phyloP scores from a whole-genome alignment of 2,797 vertebrate species.

The Lophius americanus region DNA sequence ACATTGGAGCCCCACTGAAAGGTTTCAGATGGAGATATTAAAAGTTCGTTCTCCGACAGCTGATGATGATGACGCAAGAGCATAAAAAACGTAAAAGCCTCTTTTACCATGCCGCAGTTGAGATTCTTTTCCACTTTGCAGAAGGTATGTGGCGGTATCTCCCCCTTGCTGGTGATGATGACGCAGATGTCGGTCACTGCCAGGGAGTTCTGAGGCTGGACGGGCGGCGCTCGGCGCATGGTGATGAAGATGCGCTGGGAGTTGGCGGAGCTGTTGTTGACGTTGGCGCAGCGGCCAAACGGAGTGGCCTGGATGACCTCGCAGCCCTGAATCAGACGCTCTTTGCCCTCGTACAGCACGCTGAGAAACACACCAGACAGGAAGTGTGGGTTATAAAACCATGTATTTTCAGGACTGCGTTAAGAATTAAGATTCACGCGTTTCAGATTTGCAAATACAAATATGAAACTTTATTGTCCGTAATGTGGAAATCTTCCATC shows the following conservation, averaged over 20 bases:
- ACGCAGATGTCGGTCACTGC: constrained; percentile 97
- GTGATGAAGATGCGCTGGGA: constrained; percentile 98
- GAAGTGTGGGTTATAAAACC: too few species aligned
- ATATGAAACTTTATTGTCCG: too few species aligned
- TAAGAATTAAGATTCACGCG: too few species aligned
- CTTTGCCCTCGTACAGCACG: constrained; percentile 96
- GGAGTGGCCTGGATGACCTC: constrained; percentile 96
- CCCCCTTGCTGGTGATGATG: constrained; percentile 95
- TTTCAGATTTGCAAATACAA: too few species aligned
- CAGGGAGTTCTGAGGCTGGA: constrained; percentile 93
- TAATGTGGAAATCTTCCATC: too few species aligned
- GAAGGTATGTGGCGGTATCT: constrained; percentile 96
- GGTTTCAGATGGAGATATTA: constrained; percentile 3
- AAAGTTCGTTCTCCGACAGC: rapidly evolving
- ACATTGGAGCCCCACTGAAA: constrained; percentile 98
- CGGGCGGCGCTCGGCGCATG: constrained; percentile 84
- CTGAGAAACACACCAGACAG: constrained; percentile 67
- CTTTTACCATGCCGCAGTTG: constrained; percentile 95
- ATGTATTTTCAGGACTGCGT: too few species aligned
- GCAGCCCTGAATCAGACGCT: constrained; percentile 92
- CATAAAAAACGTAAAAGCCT: not conserved
- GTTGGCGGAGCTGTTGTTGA: constrained; percentile 95
- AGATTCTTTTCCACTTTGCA: constrained; percentile 98
- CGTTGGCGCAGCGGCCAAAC: constrained; percentile 97
- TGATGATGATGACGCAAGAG: not conserved